A percentile compares a stretch with the other conserved stretches of the same genome.
phyloP scores from a whole-genome alignment of 2,888 invertebrate genomes.

The Trisateles emortualis region DNA sequence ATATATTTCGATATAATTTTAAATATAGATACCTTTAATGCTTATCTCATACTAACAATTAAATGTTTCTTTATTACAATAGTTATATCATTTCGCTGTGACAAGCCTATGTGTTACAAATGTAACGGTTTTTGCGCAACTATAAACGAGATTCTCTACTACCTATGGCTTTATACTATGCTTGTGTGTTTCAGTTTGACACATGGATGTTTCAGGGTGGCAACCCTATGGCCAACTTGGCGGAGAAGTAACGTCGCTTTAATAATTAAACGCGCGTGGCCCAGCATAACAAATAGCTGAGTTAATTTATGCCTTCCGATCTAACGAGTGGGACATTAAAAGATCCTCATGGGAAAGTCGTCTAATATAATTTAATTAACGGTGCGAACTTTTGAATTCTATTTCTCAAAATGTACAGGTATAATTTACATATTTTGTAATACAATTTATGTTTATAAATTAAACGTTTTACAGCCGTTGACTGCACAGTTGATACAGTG shows the following conservation, averaged over 20 bases:
- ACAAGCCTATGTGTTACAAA: too few relatives aligned
- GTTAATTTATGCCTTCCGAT: constrained; percentile 75
- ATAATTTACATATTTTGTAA: constrained; percentile 44
- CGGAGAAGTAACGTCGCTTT: constrained; percentile 33
- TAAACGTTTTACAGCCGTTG: not conserved
- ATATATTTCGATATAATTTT: too few relatives aligned
- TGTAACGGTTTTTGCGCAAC: too few relatives aligned
- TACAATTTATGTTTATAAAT: constrained; percentile 25
- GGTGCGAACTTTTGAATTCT: constrained; percentile 53
- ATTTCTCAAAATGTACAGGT: constrained; percentile 28
- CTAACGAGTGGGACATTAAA: constrained; percentile 75
- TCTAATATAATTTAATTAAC: constrained; percentile 71
- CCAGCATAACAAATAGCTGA: constrained; percentile 74
- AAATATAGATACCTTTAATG: too few relatives aligned
- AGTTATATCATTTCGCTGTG: too few relatives aligned
- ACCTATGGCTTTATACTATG: too few relatives aligned
- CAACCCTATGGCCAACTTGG: constrained; percentile 26
- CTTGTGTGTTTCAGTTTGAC: constrained; percentile 30
- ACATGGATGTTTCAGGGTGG: constrained; percentile 24
- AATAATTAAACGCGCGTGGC: constrained; percentile 59
- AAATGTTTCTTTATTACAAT: too few relatives aligned
- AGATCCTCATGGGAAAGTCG: constrained; percentile 68
- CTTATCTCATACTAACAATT: too few relatives aligned
- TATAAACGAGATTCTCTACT: too few relatives aligned
- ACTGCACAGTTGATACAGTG: too few relatives aligned